Percentiles rank a stretch among this genome's conserved stretches.
Evolutionary conservation across 2,888 invertebrate species (phyloP).

Genomic region (Amblyjoppa fuscipennis): DNA sequence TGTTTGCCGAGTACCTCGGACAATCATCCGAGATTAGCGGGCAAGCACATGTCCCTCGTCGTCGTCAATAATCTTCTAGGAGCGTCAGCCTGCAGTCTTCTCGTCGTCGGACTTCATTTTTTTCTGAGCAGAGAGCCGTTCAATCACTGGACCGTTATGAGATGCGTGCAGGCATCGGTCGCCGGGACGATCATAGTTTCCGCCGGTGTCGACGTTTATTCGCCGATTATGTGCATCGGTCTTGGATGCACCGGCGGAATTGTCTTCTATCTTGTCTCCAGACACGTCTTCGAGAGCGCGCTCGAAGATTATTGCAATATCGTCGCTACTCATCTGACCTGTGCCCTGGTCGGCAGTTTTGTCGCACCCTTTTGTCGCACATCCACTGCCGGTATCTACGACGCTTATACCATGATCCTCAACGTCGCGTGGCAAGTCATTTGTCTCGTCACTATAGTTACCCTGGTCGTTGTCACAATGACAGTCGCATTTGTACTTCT

Average conservation of each 20-base stretch:
- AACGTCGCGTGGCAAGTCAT: conserved; percentile 76
- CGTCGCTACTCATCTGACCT: conserved; percentile 78
- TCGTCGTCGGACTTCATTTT: conserved; percentile 75
- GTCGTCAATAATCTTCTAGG: conserved; percentile 76
- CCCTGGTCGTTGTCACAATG: conserved; percentile 67
- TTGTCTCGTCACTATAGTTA: conserved; percentile 69
- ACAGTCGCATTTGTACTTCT: conserved; percentile 69
- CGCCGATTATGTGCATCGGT: conserved; percentile 74
- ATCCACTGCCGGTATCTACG: conserved; percentile 11
- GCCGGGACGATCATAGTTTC: conserved; percentile 81
- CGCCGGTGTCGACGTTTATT: conserved; percentile 80
- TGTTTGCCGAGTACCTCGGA: conserved; percentile 46
- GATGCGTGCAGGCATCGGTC: conserved; percentile 81
- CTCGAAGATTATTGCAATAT: conserved; percentile 84
- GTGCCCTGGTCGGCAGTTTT: conserved; percentile 78
- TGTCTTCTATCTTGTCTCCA: conserved; percentile 75
- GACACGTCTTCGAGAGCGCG: conserved; percentile 77
- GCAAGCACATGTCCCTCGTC: conserved; percentile 54
- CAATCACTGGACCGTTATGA: conserved; percentile 82
- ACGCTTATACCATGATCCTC: conserved; percentile 52
- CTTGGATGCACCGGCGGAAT: conserved; percentile 74
- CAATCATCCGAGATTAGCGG: conserved; percentile 20
- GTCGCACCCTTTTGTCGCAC: conserved; percentile 75
- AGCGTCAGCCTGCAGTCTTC: conserved; percentile 73
- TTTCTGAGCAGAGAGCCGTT: conserved; percentile 73